A percentile compares a stretch with the other conserved stretches of the same genome.
These are phyloP conservation scores for Pachycephus smyrnensis DNA, from an alignment of 2,888 invertebrate species.

Conservation along the genomic window DNA sequence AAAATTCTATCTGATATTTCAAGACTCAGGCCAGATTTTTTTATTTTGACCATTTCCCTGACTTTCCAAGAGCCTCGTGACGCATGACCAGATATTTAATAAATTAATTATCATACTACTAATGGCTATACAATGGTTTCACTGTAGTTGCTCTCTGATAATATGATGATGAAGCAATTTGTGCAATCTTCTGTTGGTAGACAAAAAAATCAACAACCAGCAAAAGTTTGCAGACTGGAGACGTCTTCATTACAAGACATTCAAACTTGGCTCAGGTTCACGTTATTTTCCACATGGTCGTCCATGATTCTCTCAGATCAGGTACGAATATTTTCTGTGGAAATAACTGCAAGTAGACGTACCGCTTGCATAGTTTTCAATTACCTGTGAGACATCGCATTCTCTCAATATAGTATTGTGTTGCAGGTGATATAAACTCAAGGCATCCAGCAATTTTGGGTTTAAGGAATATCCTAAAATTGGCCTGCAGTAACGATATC, in stretches of 20 bases:
- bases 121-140: not conserved
- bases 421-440: slow-evolving; percentile 89
- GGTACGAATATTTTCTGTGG: slow-evolving; percentile 50
- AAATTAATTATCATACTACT: not conserved
- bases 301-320: slow-evolving; percentile 80
- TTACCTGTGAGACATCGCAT: not conserved
- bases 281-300: slow-evolving; percentile 94
- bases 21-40: slow-evolving; percentile 4
- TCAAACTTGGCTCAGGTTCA: slow-evolving; percentile 95
- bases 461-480: slow-evolving; percentile 92
- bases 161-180: not conserved
- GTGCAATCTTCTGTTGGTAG: slow-evolving; percentile 37
- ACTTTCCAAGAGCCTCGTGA: not conserved
- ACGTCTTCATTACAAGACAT: slow-evolving; percentile 88
- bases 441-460: slow-evolving; percentile 96
- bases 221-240: slow-evolving; percentile 81
- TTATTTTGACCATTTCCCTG: no score
- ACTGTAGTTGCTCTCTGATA: not conserved
- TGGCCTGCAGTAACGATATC: slow-evolving; percentile 94
- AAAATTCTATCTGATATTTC: not conserved
- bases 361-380: not conserved
- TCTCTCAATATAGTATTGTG: slow-evolving; percentile 44
- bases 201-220: slow-evolving; percentile 67
- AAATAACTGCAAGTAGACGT: not conserved
- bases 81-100: not conserved